Base-by-base conservation (phyloP, 2,797 vertebrate species). In the Gymnoscopelus microlampas region DNA sequence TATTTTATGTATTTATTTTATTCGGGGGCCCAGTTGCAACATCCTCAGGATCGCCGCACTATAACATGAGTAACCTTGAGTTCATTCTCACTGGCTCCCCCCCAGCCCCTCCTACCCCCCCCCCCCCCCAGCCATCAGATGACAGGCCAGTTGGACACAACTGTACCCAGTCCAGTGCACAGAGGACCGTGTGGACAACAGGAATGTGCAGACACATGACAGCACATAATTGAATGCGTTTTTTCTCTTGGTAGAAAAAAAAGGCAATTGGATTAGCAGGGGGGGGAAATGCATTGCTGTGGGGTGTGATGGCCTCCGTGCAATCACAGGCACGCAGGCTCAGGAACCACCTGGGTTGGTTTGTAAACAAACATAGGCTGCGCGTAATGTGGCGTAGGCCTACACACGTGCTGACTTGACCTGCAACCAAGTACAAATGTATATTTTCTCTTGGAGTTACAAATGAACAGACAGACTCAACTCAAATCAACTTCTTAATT, bases 151-250 rank as follows among this genome's bases (percentile, higher is more conserved):
- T 59, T 55, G n/a, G 23, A 65, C 63, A 76, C 54, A 53, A 44
- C 56, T 61, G 55, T 56, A 57, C 72, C 68, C 24, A 54, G 59
- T 74, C 39, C 35, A 44, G 39, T 9, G 39, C 39, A 51, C 74
- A 77, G 63, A 55, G 55, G 24, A 39, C 44, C 58, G 9, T 44
- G 39, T 44, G 8, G 39, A 44, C 39, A 44, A 44, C 63, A 56
- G 63, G 71, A 58, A 57, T 53, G 70, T 54, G 66, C 71, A 74
- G 65, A 81, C 60, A 68, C 67, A 71, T 81, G 80, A 70, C 53
- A n/a, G 26, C 64, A 63, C 70, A 67, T 83, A 76, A 86, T 76
- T 70, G 67, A 67, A 74, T n/a, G 26, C 66, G 39, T 8, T 44
- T 44, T 44, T 61, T 74, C 60, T 78, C 69, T 64, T 58, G 51